Conservation (phyloP, 2,888 invertebrate species). For the Selenia dentaria region DNA sequence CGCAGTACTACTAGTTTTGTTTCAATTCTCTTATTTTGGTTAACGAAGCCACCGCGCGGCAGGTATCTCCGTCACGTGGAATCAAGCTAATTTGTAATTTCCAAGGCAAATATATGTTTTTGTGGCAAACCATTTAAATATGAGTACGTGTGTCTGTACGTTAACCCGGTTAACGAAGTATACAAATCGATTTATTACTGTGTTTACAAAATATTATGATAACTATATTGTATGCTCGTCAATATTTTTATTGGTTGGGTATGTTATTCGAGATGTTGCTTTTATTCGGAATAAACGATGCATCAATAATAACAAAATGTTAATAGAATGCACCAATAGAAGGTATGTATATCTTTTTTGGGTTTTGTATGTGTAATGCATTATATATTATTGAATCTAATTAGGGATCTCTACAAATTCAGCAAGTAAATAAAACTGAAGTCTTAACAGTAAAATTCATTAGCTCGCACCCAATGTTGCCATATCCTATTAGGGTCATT, state of each 20-base stretch:
- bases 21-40: neutral
- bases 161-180: conserved; percentile 1
- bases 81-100: neutral
- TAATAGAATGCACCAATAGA: too few relatives aligned
- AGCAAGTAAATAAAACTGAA: too few relatives aligned
- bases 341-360: too few relatives aligned
- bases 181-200: neutral
- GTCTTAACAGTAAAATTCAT: too few relatives aligned
- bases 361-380: too few relatives aligned
- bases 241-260: neutral
- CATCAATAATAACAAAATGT: too few relatives aligned
- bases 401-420: too few relatives aligned
- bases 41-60: neutral
- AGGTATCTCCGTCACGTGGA: neutral
- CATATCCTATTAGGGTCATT: too few relatives aligned
- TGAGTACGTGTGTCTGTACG: conserved; percentile 1
- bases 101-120: conserved; percentile 2
- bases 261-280: neutral
- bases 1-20: too few relatives aligned
- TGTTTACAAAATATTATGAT: conserved; percentile 3
- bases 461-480: too few relatives aligned
- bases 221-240: neutral
- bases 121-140: conserved; percentile 1
- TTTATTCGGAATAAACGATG: neutral
- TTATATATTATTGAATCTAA: too few relatives aligned